Percentiles rank a stretch among this genome's conserved stretches.
Conservation (phyloP, 2,888 invertebrate genomes). For the Cataglyphis cursor region DNA sequence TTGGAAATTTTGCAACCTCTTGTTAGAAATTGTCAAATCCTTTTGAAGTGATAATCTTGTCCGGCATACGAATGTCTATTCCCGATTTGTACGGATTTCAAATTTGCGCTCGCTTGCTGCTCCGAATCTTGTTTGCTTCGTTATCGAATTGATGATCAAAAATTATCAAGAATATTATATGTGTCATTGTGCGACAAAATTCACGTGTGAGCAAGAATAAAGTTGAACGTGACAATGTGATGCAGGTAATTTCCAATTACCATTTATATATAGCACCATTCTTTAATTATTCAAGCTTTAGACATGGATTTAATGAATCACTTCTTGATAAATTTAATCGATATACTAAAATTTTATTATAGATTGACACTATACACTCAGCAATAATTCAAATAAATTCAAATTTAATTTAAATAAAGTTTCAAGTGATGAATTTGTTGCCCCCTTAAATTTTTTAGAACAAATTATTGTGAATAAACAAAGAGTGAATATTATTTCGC, state of each 20-base stretch:
- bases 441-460: background rate
- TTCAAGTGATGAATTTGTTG: background rate
- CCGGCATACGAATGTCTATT: background rate
- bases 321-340: background rate
- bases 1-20: conserved; percentile 7
- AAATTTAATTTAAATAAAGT: background rate
- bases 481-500: background rate
- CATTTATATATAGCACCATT: conserved; percentile 13
- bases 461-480: background rate
- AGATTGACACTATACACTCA: background rate
- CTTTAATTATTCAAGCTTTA: conserved; percentile 17
- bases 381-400: background rate
- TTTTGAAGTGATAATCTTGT: background rate
- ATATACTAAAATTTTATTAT: background rate
- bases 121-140: conserved; percentile 59
- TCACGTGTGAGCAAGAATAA: background rate
- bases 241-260: background rate
- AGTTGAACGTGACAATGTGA: conserved; percentile 18
- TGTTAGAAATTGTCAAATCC: background rate
- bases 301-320: background rate
- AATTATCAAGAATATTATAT: conserved; percentile 45
- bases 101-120: conserved; percentile 53
- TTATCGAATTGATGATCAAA: conserved; percentile 53
- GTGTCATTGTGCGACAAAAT: conserved; percentile 4
- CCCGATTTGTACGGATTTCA: conserved; percentile 25